Base-by-base conservation (phyloP, 1,140 invertebrate genomes). In the Xylocopa sonorina region DNA sequence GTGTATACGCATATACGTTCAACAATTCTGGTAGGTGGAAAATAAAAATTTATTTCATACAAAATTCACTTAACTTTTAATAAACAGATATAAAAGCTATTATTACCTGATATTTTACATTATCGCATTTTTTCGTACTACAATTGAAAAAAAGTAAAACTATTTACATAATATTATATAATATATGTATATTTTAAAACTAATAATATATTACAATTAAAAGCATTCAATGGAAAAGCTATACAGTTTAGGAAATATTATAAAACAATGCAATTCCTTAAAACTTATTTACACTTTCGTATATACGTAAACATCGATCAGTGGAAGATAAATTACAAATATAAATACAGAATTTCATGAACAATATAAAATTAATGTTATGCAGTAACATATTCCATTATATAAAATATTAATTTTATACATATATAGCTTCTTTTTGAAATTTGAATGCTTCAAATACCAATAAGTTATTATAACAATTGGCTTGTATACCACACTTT, bases 191-290 rank as follows among this genome's bases (percentile, higher is more conserved):
- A 74, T 73, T 7, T 4, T n/a, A 74, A 10, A 48, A 68, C 68
- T 76, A 67, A 12, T 67, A 66, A 43, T 76, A 76, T 77, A 38
- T 57, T 77, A 48, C 38, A 77, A 46, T 14, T 29, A 41, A 69
- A 69, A 48, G 1, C 48, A 57, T 38, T 58, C 16, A 58, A 21
- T 50, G 3, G 27, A 18, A 12, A 32, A 18, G 12, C 10, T 29
- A 10, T 74, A 66, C 24, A 27, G 34, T 63, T 51, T 3, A 51
- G 46, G n/a, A 51, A 63, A 29, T 21, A n/a, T 63, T 38, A 74
- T 58, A 57, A 57, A 29, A 64, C 14, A 29, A 48, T 53, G 24
- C 29, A 38, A 62, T 10, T 50, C 4, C 32, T 63, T 63, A 29
- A 43, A 24, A 32, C 32, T 48, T 43, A 76, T 71, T 51, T 78